Conservation (phyloP, 2,888 invertebrate genomes). For the Chaetogeoica ovagalla region DNA sequence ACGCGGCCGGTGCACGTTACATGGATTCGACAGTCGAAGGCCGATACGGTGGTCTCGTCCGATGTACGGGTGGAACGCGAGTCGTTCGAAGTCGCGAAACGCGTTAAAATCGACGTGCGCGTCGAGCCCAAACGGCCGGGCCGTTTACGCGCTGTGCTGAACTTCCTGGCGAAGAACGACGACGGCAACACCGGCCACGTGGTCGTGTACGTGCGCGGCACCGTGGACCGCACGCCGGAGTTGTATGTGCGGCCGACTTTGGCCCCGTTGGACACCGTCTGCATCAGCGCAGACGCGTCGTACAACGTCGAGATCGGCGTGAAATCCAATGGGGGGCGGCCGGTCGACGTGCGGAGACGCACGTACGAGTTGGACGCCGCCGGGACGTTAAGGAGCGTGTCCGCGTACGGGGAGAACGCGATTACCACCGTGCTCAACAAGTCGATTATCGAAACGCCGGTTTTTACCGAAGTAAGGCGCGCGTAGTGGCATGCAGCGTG, state of each 20-base stretch:
- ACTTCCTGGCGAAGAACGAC: not conserved
- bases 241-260: not conserved
- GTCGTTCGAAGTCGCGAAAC: not conserved
- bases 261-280: not conserved
- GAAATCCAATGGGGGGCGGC: not conserved
- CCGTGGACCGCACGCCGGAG: not conserved
- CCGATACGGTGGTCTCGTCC: not conserved
- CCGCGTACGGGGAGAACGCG: not conserved
- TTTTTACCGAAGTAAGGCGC: not conserved
- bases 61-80: not conserved
- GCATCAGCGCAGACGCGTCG: not conserved
- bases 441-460: not conserved
- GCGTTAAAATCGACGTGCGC: not conserved
- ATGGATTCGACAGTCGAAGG: not conserved
- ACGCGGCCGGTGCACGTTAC: not conserved
- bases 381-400: not conserved
- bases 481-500: no score
- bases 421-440: no score
- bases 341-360: not conserved
- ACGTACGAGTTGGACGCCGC: not conserved
- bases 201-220: constrained; percentile 20
- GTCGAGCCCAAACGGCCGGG: not conserved
- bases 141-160: not conserved
- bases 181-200: not conserved
- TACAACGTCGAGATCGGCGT: not conserved